Evolutionary conservation across 1,140 invertebrate genomes (phyloP).

Genomic region (Rhagoletis pomonella): DNA sequence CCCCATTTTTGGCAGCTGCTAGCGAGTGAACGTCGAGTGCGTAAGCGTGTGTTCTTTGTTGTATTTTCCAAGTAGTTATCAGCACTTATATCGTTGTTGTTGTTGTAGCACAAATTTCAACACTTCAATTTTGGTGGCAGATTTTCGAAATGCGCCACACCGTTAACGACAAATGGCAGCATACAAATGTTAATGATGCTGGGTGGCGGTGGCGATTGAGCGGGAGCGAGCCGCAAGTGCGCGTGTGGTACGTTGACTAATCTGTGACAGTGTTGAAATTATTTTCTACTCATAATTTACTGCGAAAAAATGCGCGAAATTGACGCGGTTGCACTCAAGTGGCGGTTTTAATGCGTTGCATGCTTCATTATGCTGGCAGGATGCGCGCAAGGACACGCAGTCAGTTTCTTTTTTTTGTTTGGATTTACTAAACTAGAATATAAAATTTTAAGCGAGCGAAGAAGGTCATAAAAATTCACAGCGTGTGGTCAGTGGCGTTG

Average conservation of each 20-base stretch:
- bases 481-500: not conserved
- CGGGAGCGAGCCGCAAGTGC: not conserved
- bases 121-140: slow-evolving; percentile 48
- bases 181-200: slow-evolving; percentile 4
- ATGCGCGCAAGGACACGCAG: slow-evolving; percentile 21
- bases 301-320: not conserved
- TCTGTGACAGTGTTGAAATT: slow-evolving; percentile 2
- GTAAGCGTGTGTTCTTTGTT: not conserved
- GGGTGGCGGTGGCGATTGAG: not conserved
- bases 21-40: not conserved
- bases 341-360: slow-evolving; percentile 27
- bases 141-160: slow-evolving; percentile 12
- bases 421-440: not conserved
- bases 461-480: slow-evolving; percentile 33
- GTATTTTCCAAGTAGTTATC: not conserved
- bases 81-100: not conserved
- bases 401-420: not conserved
- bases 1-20: slow-evolving; percentile 3
- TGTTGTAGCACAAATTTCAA: slow-evolving; percentile 1
- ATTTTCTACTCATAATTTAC: slow-evolving; percentile 25
- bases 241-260: not conserved
- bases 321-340: slow-evolving; percentile 32
- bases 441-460: not conserved
- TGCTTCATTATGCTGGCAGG: slow-evolving; percentile 39
- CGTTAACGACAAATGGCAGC: slow-evolving; percentile 8